Percentiles rank a stretch among this genome's conserved stretches.
phyloP scores from a whole-genome alignment of 2,797 vertebrate species.

The Sebastes diploproa region DNA sequence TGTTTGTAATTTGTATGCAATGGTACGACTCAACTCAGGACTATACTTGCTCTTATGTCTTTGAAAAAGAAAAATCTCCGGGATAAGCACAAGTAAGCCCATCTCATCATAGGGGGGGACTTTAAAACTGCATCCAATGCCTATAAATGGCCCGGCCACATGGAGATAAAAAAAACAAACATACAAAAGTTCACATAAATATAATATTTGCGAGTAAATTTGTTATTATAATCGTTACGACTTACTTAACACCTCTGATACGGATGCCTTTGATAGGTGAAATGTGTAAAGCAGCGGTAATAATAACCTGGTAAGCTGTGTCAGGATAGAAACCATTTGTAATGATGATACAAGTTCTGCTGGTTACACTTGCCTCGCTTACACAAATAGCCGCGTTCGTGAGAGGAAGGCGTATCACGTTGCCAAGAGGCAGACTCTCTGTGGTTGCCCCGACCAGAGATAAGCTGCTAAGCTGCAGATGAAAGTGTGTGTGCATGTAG shows the following conservation, averaged over 20 bases:
- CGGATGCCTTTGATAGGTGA: conserved; percentile 24
- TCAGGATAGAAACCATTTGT: conserved; percentile 55
- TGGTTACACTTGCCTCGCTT: conserved; percentile 31
- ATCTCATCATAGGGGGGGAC: neutral
- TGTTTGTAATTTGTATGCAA: conserved; percentile 30
- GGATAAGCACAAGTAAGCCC: conserved; percentile 10
- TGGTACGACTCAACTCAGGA: neutral
- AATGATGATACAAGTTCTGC: conserved; percentile 50
- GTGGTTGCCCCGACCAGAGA: conserved; percentile 67
- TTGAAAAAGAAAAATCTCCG: conserved; percentile 25
- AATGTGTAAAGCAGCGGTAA: conserved; percentile 30
- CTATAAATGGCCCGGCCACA: neutral
- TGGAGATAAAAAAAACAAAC: no score
- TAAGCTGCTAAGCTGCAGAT: conserved; percentile 80
- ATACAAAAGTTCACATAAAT: neutral
- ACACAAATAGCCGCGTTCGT: conserved; percentile 63
- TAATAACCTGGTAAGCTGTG: conserved; percentile 30
- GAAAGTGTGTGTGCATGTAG: conserved; percentile 73
- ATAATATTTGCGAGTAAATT: neutral
- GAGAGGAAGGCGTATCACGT: conserved; percentile 61
- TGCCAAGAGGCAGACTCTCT: conserved; percentile 65
- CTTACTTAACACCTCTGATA: conserved; percentile 13
- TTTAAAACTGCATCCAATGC: neutral
- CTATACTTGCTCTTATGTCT: neutral
- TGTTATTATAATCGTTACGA: neutral